Conservation (phyloP, 2,113 vertebrate species). For the Apus apus region DNA sequence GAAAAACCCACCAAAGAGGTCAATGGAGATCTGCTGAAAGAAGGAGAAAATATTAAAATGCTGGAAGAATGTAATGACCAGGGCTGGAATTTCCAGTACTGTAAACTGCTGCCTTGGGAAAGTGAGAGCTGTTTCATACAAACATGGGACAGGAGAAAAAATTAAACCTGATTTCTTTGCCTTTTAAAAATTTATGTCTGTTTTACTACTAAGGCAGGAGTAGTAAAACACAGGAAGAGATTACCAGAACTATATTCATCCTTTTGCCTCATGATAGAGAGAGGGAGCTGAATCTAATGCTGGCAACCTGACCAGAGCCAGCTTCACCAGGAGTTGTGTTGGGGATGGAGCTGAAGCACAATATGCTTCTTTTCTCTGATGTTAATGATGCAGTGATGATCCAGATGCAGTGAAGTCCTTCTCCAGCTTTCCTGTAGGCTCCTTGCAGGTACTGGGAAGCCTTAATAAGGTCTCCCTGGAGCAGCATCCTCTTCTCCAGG, state of each 20-base stretch:
- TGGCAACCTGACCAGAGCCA: neutral
- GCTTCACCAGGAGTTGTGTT: accelerated
- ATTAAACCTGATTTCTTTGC: neutral
- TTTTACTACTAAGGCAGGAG: neutral
- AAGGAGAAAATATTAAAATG: neutral
- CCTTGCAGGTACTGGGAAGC: no score
- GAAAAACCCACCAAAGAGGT: neutral
- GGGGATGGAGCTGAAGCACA: neutral
- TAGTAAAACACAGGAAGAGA: neutral
- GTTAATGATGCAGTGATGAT: neutral
- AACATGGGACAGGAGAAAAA: neutral
- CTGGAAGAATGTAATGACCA: neutral
- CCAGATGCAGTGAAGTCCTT: neutral
- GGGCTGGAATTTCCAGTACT: neutral
- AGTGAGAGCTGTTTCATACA: neutral
- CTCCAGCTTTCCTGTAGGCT: no score
- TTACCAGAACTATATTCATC: neutral
- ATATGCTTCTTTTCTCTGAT: neutral
- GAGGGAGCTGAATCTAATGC: neutral
- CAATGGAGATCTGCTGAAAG: neutral
- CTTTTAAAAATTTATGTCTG: neutral
- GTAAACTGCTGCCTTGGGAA: neutral
- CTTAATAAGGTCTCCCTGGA: no score
- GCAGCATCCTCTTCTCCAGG: no score
- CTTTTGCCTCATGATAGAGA: neutral